A percentile compares a stretch with the other conserved stretches of the same genome.
Evolutionary conservation across 2,888 invertebrate species (phyloP).

Genomic region (Geotrupes spiniger): DNA sequence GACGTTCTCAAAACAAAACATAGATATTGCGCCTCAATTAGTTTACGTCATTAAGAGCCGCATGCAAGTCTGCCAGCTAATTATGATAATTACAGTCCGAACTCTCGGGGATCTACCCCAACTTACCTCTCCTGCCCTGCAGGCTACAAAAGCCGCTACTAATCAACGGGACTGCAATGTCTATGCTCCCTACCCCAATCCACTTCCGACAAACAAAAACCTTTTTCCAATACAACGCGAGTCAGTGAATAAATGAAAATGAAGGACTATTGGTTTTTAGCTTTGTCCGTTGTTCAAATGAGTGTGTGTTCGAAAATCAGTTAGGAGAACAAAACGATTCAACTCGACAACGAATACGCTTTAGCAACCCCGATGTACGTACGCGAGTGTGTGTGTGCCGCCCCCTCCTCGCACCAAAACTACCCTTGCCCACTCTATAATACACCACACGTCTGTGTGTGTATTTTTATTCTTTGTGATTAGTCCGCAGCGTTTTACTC

Average conservation of each 20-base stretch:
- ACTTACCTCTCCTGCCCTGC: constrained; percentile 12
- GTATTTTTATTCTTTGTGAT: constrained; percentile 52
- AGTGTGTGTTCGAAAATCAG: constrained; percentile 48
- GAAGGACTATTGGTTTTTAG: constrained; percentile 54
- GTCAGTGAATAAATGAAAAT: constrained; percentile 52
- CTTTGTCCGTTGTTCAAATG: constrained; percentile 51
- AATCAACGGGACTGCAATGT: constrained; percentile 36
- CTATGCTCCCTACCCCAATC: constrained; percentile 28
- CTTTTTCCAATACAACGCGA: constrained; percentile 52
- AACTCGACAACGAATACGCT: constrained; percentile 33
- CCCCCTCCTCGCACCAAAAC: constrained; percentile 19
- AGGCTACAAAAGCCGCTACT: constrained; percentile 34
- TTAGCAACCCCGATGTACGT: constrained; percentile 25
- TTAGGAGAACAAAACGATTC: constrained; percentile 51
- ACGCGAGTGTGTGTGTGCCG: constrained; percentile 18
- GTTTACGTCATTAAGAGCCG: constrained; percentile 4
- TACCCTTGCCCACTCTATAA: constrained; percentile 8
- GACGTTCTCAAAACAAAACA: neutral
- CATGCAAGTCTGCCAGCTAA: constrained; percentile 33
- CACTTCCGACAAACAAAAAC: constrained; percentile 47
- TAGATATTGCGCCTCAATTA: constrained; percentile 2
- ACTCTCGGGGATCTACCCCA: constrained; percentile 31
- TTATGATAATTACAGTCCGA: constrained; percentile 46
- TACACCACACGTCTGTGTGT: constrained; percentile 43
- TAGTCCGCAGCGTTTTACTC: constrained; percentile 51